Evolutionary conservation across 2,113 vertebrate species (phyloP).

Genomic region (Cheirogaleus medius): DNA sequence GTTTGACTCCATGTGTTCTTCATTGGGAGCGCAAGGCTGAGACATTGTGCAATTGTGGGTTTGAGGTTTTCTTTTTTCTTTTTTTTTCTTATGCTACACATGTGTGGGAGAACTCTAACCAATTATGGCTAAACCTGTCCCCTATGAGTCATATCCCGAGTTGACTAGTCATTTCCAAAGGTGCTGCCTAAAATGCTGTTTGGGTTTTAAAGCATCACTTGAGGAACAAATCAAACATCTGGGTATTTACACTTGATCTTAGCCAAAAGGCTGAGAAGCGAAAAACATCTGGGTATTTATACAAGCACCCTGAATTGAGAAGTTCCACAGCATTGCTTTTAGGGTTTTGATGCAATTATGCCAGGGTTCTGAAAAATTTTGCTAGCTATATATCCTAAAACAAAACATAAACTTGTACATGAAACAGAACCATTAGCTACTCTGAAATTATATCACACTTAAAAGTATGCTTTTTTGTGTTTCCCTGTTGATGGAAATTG

Average conservation of each 20-base stretch:
- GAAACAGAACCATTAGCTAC: conserved; percentile 30
- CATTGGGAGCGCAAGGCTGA: conserved; percentile 45
- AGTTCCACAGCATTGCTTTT: neutral
- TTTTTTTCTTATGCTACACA: neutral
- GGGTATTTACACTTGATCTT: too few relatives aligned
- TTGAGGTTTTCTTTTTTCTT: conserved; percentile 23
- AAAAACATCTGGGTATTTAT: neutral
- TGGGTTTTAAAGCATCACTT: conserved; percentile 49
- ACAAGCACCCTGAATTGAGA: neutral
- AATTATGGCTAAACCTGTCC: conserved; percentile 72
- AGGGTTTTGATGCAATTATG: neutral
- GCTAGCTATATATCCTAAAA: neutral
- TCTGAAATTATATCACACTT: conserved; percentile 27
- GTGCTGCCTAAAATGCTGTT: conserved; percentile 64
- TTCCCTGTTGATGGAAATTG: conserved; percentile 27
- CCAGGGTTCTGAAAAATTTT: conserved; percentile 22
- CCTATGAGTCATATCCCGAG: conserved; percentile 71
- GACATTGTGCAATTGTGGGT: conserved; percentile 68
- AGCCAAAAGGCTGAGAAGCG: too few relatives aligned
- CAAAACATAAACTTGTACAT: conserved; percentile 9
- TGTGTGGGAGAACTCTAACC: conserved; percentile 54
- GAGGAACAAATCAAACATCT: neutral
- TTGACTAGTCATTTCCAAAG: conserved; percentile 43
- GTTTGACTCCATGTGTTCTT: conserved; percentile 67
- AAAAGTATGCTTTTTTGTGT: conserved; percentile 21